Conservation (phyloP, 2,113 vertebrate species). For the Erythrolamprus reginae region DNA sequence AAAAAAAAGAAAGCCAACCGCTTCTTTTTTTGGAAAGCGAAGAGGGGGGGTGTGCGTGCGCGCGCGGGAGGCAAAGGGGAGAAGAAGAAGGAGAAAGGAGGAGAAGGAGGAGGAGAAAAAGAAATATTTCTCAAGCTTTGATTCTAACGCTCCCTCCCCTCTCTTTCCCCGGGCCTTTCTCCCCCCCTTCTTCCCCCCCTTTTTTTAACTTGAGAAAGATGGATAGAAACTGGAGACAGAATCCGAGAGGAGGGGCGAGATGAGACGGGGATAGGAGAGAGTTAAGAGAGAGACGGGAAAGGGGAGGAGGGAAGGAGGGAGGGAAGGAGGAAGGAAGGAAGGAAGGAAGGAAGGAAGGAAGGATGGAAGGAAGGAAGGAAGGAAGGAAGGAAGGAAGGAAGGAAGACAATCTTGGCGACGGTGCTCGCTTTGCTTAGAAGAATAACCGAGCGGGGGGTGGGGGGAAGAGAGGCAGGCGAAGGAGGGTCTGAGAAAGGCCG, state of each 20-base stretch:
- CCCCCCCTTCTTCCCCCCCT: too few relatives aligned
- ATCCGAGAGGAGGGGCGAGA: conserved; percentile 3
- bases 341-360: conserved; percentile 9
- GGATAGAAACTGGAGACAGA: conserved; percentile 42
- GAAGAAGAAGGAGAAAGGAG: too few relatives aligned
- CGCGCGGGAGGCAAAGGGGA: too few relatives aligned
- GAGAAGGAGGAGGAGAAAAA: background rate
- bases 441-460: conserved; percentile 41
- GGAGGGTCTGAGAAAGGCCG: conserved; percentile 31
- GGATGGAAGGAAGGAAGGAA: background rate
- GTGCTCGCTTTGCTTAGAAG: conserved; percentile 50
- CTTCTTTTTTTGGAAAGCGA: background rate
- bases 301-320: background rate
- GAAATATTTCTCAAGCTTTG: conserved; percentile 38
- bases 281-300: background rate
- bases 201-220: conserved; percentile 41
- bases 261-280: background rate
- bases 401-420: conserved; percentile 20
- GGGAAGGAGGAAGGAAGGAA: background rate
- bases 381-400: background rate
- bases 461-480: conserved; percentile 16
- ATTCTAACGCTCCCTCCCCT: background rate
- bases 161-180: background rate
- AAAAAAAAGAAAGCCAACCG: background rate
- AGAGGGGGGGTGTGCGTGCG: background rate